Evolutionary conservation across 2,113 vertebrate species (phyloP), one percentile per base, ranked within the genome.

Genomic region (Lipophrys pholis): DNA sequence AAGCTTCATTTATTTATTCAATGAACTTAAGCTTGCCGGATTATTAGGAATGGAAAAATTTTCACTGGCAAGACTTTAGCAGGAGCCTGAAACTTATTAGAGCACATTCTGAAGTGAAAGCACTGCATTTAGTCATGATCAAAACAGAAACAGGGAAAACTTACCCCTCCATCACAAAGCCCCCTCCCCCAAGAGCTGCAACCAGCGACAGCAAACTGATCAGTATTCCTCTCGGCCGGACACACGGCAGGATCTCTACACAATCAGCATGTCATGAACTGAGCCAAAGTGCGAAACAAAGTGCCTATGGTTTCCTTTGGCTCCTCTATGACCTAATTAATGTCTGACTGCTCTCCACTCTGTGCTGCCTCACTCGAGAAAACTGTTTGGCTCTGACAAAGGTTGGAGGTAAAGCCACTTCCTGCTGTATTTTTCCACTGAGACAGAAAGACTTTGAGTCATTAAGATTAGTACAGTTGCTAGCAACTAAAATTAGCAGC

Each of bases 371-470:
- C 21, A 69, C 46, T 62, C 52, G 36, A 49, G 69, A 76, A 62
- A 73, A 65, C 21, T 42, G 62, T 67, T 75, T 71, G 58, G 58
- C 63, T 76, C 49, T 85, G 78, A 81, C 48, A 80, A 65, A 55
- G 52, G 12, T 62, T 52, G 45, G 59, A 53, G 55, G 49, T 70
- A 63, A 72, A 46, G 45, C 46, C 68, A 84, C 81, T 82, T 83
- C 80, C 6, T 70, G 49, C 70, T 79, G 90, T 90, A 85, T 53
- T 91, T 91, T 89, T 90, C 90, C 89, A 91, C 87, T 87, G 64
- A 83, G 78, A 76, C 72, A 67, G 60, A 72, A 52, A 71, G 40
- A 48, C 79, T 66, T 73, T 54, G 56, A 50, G 62, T 81, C 69
- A 76, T 16, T 66, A 50, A 84, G 81, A 89, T 88, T 88, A 84